phyloP scores from a whole-genome alignment of 2,888 invertebrate species.

The Callinectes sapidus region DNA sequence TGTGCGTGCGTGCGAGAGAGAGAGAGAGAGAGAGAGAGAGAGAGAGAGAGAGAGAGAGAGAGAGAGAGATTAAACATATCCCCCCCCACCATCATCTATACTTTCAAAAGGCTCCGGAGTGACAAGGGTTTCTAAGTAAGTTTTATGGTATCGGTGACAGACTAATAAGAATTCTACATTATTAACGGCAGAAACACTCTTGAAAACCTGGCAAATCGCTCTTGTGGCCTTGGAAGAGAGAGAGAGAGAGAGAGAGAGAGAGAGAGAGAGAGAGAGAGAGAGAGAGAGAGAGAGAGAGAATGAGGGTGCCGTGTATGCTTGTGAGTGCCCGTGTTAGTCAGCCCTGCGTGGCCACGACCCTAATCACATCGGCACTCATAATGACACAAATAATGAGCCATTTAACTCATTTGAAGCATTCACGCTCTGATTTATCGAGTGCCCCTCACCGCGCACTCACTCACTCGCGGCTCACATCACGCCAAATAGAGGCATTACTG shows the following conservation, averaged over 20 bases:
- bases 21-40: background rate
- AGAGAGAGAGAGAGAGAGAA: background rate
- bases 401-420: conserved; percentile 30
- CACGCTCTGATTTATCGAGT: conserved; percentile 15
- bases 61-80: no score
- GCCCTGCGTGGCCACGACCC: background rate
- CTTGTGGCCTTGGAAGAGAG: no score
- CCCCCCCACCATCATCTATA: no score
- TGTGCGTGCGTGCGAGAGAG: background rate
- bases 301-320: background rate
- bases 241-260: no score
- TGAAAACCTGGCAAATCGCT: no score
- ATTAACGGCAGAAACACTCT: no score
- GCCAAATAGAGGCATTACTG: background rate
- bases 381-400: conserved; percentile 8
- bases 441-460: background rate
- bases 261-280: no score
- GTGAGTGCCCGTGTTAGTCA: background rate
- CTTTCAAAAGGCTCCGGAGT: no score
- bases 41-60: no score
- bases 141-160: no score
- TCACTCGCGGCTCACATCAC: background rate
- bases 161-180: no score
- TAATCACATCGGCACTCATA: conserved; percentile 2
- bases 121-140: no score